Conservation (phyloP, 2,113 vertebrate species). For the Gracilinanus agilis region DNA sequence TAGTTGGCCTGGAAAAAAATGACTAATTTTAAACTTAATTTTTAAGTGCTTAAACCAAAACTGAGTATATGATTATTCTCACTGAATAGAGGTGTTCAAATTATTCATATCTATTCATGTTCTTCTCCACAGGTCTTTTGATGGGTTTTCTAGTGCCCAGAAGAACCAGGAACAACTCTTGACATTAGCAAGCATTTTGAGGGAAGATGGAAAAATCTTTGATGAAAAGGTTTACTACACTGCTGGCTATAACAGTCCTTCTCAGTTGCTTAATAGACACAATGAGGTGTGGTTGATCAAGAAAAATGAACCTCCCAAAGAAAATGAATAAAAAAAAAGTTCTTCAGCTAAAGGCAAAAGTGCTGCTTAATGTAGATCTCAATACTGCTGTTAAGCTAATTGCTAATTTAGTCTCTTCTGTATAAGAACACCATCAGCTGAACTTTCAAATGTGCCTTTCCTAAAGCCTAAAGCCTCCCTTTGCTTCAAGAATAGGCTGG, state of each 20-base stretch:
- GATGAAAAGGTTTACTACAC: conserved; percentile 87
- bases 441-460: conserved; percentile 56
- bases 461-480: conserved; percentile 15
- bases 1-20: background rate
- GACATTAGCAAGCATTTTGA: conserved; percentile 85
- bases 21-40: background rate
- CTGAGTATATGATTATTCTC: background rate
- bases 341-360: conserved; percentile 34
- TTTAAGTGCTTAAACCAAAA: background rate
- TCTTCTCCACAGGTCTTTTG: conserved; percentile 82
- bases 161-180: conserved; percentile 87
- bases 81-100: background rate
- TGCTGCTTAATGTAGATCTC: conserved; percentile 42
- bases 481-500: background rate
- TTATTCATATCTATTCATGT: background rate
- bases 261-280: conserved; percentile 87
- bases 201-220: conserved; percentile 84
- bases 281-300: conserved; percentile 89
- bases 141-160: conserved; percentile 85
- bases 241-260: conserved; percentile 87
- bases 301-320: conserved; percentile 65
- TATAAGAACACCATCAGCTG: background rate
- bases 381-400: background rate
- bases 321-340: conserved; percentile 57
- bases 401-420: background rate